phyloP scores from a whole-genome alignment of 2,888 invertebrate genomes.

The Chymomyza procnemis region DNA sequence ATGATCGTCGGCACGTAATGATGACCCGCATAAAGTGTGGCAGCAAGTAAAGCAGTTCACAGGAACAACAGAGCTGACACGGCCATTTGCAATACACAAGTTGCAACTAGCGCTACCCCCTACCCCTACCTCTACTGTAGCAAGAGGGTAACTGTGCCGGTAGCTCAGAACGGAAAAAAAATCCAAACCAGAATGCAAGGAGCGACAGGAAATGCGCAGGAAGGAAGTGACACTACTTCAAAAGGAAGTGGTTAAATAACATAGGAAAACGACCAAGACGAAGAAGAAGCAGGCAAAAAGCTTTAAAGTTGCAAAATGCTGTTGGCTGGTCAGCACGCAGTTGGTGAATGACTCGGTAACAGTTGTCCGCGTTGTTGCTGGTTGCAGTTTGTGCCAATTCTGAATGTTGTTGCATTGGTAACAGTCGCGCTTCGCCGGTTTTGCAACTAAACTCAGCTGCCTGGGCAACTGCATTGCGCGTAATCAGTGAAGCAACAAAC shows the following conservation, averaged over 20 bases:
- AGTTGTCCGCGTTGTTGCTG: conserved; percentile 56
- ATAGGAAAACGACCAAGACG: too few relatives aligned
- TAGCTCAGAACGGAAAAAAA: neutral
- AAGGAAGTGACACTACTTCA: conserved; percentile 51
- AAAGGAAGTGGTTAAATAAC: conserved; percentile 64
- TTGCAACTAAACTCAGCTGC: conserved; percentile 47
- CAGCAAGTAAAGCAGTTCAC: neutral
- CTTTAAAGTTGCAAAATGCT: conserved; percentile 34
- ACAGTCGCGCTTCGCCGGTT: conserved; percentile 74
- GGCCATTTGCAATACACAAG: neutral
- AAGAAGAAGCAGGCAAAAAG: too few relatives aligned
- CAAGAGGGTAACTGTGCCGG: neutral
- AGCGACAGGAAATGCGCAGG: conserved; percentile 58
- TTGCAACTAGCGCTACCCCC: neutral
- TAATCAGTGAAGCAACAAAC: conserved; percentile 74
- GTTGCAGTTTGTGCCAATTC: conserved; percentile 60
- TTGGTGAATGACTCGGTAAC: conserved; percentile 53
- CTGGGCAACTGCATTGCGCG: conserved; percentile 63
- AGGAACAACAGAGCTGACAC: conserved; percentile 19
- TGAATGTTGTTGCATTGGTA: conserved; percentile 67
- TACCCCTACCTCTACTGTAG: neutral
- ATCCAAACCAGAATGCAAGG: neutral
- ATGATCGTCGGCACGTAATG: too few relatives aligned
- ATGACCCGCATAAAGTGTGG: too few relatives aligned
- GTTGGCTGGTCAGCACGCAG: conserved; percentile 5